Base-by-base conservation (phyloP, 2,888 invertebrate genomes). In the Trilocha varians region DNA sequence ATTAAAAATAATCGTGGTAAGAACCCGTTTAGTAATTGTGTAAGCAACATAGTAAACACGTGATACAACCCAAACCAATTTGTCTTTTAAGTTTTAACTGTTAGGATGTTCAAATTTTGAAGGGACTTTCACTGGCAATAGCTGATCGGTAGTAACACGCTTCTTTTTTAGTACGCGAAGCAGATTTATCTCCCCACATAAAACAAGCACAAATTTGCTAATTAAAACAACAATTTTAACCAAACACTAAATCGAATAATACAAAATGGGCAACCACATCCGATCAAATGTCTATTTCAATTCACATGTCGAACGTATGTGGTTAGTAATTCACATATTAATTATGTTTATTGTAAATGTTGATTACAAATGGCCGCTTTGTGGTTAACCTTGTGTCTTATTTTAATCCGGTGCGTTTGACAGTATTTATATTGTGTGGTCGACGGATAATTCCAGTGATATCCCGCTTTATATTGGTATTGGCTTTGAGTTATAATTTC, bases 311-410 rank as follows among this genome's bases (percentile, higher is more conserved):
- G 3, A 25, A 25, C 11, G 25, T 25, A 55, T 55, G 63, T 49
- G 61, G 62, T 55, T 42, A 48, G 48, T 56, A 57, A 57, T 57
- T 52, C 58, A 60, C 59, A 57, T 52, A 49, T 54, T 44, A 53
- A 51, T 52, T 48, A 51, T 59, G 66, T 59, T 61, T 63, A 47
- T 50, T 54, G 59, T 55, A 56, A 64, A 63, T 66, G 63, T 65
- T 68, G 62, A 69, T 71, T 72, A 70, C 63, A 65, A 61, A 67
- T 68, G 65, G 62, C 62, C 50, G 52, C 54, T 43, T 42, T 61
- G 65, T 45, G 64, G 65, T 63, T 42, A 43, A 45, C 52, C 46
- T 52, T 63, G 44, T 57, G 57, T 69, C 61, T 67, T 70, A 57
- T 48, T 59, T 60, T 59, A 66, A 63, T 60, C 49, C 53, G 14